phyloP scores from a whole-genome alignment of 92 coral and sea anemone species.

The Palythoa grandiflora region DNA sequence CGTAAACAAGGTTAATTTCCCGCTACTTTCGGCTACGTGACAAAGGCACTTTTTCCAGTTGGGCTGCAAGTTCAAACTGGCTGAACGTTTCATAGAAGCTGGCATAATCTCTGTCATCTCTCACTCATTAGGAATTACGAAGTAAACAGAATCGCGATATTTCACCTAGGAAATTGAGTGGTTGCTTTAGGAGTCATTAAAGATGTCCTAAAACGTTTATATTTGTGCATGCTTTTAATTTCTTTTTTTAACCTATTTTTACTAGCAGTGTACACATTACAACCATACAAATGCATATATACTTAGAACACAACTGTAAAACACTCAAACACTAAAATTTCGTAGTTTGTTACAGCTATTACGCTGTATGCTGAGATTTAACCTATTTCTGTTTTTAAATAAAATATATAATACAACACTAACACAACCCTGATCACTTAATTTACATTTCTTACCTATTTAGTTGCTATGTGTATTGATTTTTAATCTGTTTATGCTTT shows the following conservation, averaged over 20 bases:
- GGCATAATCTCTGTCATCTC: slow-evolving; percentile 44
- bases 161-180: slow-evolving; percentile 34
- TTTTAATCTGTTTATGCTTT: background rate
- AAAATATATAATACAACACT: background rate
- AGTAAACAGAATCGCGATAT: slow-evolving; percentile 21
- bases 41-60: slow-evolving; percentile 44
- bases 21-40: slow-evolving; percentile 34
- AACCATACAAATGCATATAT: background rate
- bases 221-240: slow-evolving; percentile 20
- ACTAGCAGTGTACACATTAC: background rate
- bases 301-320: slow-evolving; percentile 31
- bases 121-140: slow-evolving; percentile 14
- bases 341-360: background rate
- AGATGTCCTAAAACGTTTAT: slow-evolving; percentile 27
- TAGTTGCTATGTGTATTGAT: background rate
- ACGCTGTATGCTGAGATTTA: background rate
- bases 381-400: background rate
- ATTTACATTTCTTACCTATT: slow-evolving; percentile 1
- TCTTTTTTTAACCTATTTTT: background rate
- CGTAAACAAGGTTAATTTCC: slow-evolving; percentile 39
- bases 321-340: background rate
- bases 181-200: slow-evolving; percentile 38
- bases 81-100: slow-evolving; percentile 39
- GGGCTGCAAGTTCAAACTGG: slow-evolving; percentile 12
- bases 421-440: background rate